These are phyloP conservation scores for Cydia amplana DNA, from an alignment of 1,140 invertebrate genomes.

Conservation along the genomic window DNA sequence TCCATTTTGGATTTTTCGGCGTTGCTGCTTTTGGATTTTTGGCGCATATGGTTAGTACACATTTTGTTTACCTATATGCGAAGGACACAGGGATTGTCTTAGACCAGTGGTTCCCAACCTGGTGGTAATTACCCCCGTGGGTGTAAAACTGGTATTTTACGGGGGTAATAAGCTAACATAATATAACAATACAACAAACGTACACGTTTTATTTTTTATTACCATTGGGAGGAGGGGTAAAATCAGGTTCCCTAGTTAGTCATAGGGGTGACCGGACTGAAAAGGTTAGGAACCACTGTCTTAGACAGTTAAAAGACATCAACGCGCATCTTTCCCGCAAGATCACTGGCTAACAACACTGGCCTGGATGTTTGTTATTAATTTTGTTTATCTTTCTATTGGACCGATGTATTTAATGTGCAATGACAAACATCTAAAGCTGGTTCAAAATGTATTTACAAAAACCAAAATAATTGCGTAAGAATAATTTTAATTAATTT, in stretches of 20 bases:
- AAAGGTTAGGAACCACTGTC: too few species aligned
- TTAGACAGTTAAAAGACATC: conserved; percentile 66
- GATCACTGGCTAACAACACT: neutral
- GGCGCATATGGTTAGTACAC: conserved; percentile 45
- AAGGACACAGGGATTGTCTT: conserved; percentile 43
- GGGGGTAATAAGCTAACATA: too few species aligned
- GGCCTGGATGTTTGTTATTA: neutral
- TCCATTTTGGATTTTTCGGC: conserved; percentile 63
- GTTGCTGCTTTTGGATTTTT: conserved; percentile 45
- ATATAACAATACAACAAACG: too few species aligned
- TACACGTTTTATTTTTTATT: too few species aligned
- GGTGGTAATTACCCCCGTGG: too few species aligned
- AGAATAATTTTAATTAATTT: too few species aligned
- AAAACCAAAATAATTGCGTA: neutral
- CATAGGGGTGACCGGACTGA: too few species aligned
- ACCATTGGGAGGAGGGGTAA: too few species aligned
- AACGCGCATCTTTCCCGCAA: conserved; percentile 58
- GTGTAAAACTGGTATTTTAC: too few species aligned
- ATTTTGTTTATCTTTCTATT: neutral
- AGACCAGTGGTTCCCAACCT: too few species aligned
- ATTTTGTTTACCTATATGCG: conserved; percentile 40
- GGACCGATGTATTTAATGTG: neutral
- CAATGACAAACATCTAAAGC: conserved; percentile 7
- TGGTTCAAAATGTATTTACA: neutral
- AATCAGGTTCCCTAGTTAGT: too few species aligned